Conservation (phyloP, 2,888 invertebrate genomes). For the Agonopterix alstromeriana region DNA sequence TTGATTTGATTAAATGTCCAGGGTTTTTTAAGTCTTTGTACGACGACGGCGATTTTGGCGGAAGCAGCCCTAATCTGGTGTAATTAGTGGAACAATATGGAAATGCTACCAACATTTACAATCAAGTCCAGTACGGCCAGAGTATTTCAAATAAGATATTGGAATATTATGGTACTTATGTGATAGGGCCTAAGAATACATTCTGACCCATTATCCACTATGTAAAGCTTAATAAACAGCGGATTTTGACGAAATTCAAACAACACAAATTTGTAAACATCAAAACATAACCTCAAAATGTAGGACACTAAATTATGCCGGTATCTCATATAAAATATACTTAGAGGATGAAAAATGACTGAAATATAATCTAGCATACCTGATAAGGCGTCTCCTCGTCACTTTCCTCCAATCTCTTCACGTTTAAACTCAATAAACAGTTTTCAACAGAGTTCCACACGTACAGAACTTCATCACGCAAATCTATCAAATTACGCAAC, state of each 20-base stretch:
- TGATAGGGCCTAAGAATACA: too few species aligned
- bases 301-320: constrained; percentile 13
- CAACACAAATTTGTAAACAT: constrained; percentile 12
- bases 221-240: too few species aligned
- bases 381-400: constrained; percentile 76
- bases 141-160: too few species aligned
- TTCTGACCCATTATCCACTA: too few species aligned
- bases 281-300: constrained; percentile 40
- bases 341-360: neutral
- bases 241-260: neutral
- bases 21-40: too few species aligned
- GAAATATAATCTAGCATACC: constrained; percentile 42
- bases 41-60: too few species aligned
- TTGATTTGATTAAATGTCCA: too few species aligned
- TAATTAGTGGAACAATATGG: too few species aligned
- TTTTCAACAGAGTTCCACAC: constrained; percentile 81
- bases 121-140: too few species aligned
- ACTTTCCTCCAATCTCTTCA: constrained; percentile 66
- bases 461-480: constrained; percentile 81
- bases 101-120: too few species aligned
- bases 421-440: constrained; percentile 79
- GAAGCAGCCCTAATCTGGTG: too few species aligned
- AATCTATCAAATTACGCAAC: constrained; percentile 78
- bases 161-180: too few species aligned
- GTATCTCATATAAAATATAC: constrained; percentile 1